Conservation (phyloP, 2,797 vertebrate species). For the Pelobates cultripes region DNA sequence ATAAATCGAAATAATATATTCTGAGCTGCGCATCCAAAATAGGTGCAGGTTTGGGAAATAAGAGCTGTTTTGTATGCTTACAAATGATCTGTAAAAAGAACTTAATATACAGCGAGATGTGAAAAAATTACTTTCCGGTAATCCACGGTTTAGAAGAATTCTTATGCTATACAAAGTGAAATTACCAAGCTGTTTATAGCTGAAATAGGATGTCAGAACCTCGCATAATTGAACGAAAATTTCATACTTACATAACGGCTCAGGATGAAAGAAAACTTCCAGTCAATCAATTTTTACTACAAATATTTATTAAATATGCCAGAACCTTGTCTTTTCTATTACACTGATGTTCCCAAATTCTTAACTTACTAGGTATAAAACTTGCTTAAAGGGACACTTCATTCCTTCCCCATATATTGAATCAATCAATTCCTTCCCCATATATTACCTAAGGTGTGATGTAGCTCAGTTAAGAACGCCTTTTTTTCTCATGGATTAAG, state of each 20-base stretch:
- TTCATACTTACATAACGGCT: slow-evolving; percentile 46
- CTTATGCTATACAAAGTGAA: slow-evolving; percentile 32
- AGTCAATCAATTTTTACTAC: slow-evolving; percentile 45
- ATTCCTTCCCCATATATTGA: no score
- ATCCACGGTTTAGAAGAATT: slow-evolving; percentile 40
- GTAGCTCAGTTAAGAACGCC: no score
- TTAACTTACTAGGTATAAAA: no score
- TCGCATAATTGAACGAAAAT: slow-evolving; percentile 43
- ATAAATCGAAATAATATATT: slow-evolving; percentile 2
- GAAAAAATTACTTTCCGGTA: slow-evolving; percentile 43
- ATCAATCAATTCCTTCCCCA: no score
- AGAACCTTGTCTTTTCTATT: slow-evolving; percentile 8
- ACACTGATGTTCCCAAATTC: no score
- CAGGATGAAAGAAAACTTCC: slow-evolving; percentile 46
- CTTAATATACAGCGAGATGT: slow-evolving; percentile 35
- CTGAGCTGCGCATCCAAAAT: neutral
- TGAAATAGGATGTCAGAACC: slow-evolving; percentile 34
- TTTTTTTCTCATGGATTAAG: no score
- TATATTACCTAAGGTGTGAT: no score
- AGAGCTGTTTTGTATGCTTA: slow-evolving; percentile 26
- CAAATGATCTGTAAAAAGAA: slow-evolving; percentile 25
- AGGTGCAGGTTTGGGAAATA: slow-evolving; percentile 13
- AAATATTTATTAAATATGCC: slow-evolving; percentile 52
- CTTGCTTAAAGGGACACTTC: no score
- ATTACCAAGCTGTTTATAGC: slow-evolving; percentile 46